Base-by-base conservation (phyloP, 2,797 vertebrate species). In the Gobionotothen gibberifrons region DNA sequence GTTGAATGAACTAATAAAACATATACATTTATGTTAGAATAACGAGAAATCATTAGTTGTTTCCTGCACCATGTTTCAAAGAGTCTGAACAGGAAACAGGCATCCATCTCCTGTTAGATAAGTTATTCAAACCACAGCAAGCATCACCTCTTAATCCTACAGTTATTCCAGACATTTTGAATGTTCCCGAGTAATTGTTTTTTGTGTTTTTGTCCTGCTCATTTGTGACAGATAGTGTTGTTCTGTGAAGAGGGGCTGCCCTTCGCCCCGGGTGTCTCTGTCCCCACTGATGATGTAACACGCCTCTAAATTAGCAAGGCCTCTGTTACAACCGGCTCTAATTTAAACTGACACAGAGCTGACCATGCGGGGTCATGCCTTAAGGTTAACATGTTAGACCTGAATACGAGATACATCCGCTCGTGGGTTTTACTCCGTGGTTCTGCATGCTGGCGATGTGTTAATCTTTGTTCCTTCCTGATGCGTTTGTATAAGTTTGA, bases 281-380 rank as follows among this genome's bases (percentile, higher is more conserved):
- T 63, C 52, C 53, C 43, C 43, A 5, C n/a, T 9, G 51, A 66
- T 84, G 69, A 83, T 79, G 65, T 65, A 69, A 70, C 52, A 21
- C 13, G 14, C 2, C 58, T 49, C 48, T 71, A 74, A 76, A 84
- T 79, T 47, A 75, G 42, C 48, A 49, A 53, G 51, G 74, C 49
- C 67, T 78, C 48, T 59, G 52, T 73, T 58, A 22, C 60, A 53
- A 58, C 56, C 39, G 55, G 9, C 64, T 71, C 54, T 80, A 69
- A 85, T 85, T 64, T 52, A 61, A 82, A 66, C 22, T 48, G 78
- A 81, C 78, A 69, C 22, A 15, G 46, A 61, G 76, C 46, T 22
- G 9, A 63, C 59, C 51, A 54, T 39, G 59, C 22, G 0, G 66
- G 26, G 21, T 71, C 77, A 52, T 29, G 55, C 32, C 49, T 61